Evolutionary conservation across 2,797 vertebrate species (phyloP).

Genomic region (Chaetophractus vellerosus): DNA sequence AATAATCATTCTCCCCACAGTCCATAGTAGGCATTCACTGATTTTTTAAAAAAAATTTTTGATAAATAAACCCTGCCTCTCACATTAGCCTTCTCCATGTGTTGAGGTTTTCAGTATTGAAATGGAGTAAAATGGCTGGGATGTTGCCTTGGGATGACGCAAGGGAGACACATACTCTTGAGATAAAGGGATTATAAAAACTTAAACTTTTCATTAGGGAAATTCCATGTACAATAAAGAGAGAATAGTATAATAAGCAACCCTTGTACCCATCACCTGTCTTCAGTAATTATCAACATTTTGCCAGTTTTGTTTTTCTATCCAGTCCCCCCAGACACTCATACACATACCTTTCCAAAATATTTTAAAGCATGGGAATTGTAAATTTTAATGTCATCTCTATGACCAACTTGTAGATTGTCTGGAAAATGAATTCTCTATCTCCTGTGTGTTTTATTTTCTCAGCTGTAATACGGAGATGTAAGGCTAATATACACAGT

Average conservation of each 20-base stretch:
- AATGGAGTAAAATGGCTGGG: constrained; percentile 4
- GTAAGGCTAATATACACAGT: neutral
- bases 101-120: constrained; percentile 4
- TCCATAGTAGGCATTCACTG: neutral
- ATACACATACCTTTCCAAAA: neutral
- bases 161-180: neutral
- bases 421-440: constrained; percentile 48
- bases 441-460: neutral
- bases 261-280: neutral
- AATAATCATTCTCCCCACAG: neutral
- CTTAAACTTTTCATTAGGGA: neutral
- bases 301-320: neutral
- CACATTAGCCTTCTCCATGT: neutral
- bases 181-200: constrained; percentile 1
- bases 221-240: neutral
- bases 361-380: constrained; percentile 10
- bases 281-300: constrained; percentile 3
- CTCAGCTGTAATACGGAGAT: neutral
- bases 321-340: neutral
- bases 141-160: constrained; percentile 22
- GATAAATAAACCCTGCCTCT: neutral
- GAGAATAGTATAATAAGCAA: constrained; percentile 7
- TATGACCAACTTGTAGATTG: neutral
- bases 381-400: neutral
- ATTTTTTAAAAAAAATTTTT: neutral